A percentile compares a stretch with the other conserved stretches of the same genome.
Evolutionary conservation across 2,797 vertebrate genomes (phyloP).

Genomic region (Bradypus variegatus): DNA sequence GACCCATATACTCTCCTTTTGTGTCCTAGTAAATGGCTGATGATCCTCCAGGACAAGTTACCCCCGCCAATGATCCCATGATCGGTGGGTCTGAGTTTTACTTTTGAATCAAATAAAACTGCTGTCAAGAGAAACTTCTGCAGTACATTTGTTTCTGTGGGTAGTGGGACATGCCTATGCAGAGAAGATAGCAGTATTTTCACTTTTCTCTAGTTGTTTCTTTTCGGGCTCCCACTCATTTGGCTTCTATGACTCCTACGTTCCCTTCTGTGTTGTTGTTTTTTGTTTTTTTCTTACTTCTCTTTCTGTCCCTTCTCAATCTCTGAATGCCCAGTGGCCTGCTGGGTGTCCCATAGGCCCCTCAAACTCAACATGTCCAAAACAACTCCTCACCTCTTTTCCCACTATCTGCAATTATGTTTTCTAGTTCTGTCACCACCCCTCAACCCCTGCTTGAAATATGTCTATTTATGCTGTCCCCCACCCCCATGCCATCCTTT

Average conservation of each 20-base stretch:
- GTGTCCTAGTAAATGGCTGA: neutral
- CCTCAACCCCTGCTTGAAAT: neutral
- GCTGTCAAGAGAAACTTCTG: neutral
- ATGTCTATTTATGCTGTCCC: neutral
- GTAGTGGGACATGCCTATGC: too few relatives aligned
- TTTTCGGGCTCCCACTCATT: neutral
- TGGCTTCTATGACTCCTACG: neutral
- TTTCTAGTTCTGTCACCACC: neutral
- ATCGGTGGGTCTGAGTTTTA: slow-evolving; percentile 12
- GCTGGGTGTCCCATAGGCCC: neutral
- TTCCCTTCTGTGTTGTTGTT: neutral
- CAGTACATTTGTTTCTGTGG: neutral
- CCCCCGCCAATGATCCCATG: neutral
- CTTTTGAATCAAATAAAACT: slow-evolving; percentile 56
- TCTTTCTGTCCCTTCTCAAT: neutral
- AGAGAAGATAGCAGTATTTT: neutral
- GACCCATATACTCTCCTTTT: neutral
- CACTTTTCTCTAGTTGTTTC: neutral
- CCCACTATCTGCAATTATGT: neutral
- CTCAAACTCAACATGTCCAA: neutral
- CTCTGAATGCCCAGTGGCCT: neutral
- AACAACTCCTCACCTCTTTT: neutral
- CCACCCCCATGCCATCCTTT: neutral
- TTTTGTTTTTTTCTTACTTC: neutral
- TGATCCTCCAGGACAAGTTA: neutral